Percentiles rank a stretch among this genome's conserved stretches.
Conservation (phyloP, 2,113 vertebrate genomes). For the Pionites leucogaster region DNA sequence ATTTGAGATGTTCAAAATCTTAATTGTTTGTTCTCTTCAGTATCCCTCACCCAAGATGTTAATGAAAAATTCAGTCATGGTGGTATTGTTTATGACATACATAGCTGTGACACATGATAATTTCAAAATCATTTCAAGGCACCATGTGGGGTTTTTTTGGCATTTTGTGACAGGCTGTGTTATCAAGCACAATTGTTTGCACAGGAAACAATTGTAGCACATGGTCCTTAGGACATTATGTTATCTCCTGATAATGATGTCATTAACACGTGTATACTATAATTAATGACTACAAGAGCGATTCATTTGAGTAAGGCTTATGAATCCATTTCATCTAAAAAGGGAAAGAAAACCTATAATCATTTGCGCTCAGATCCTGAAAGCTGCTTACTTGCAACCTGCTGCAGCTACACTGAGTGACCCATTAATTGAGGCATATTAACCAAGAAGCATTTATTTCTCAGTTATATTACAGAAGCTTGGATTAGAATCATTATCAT, state of each 20-base stretch:
- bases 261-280: slow-evolving; percentile 70
- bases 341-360: slow-evolving; percentile 62
- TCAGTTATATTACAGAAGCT: slow-evolving; percentile 53
- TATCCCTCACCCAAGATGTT: background rate
- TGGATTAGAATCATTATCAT: slow-evolving; percentile 58
- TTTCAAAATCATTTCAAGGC: slow-evolving; percentile 58
- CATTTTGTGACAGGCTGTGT: slow-evolving; percentile 55
- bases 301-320: slow-evolving; percentile 55
- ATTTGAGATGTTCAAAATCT: slow-evolving; percentile 10
- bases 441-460: slow-evolving; percentile 58
- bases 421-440: slow-evolving; percentile 57
- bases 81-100: slow-evolving; percentile 53
- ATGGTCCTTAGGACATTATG: slow-evolving; percentile 55
- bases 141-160: slow-evolving; percentile 63
- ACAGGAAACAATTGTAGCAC: slow-evolving; percentile 60
- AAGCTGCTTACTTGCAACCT: slow-evolving; percentile 55
- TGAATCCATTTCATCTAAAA: slow-evolving; percentile 66
- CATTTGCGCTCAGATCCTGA: slow-evolving; percentile 56
- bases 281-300: slow-evolving; percentile 64
- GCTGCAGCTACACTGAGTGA: slow-evolving; percentile 36
- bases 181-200: slow-evolving; percentile 68
- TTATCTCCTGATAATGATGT: slow-evolving; percentile 68
- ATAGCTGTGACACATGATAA: slow-evolving; percentile 55
- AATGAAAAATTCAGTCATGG: slow-evolving; percentile 44
- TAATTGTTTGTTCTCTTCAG: slow-evolving; percentile 29